A percentile compares a stretch with the other conserved stretches of the same genome.
Evolutionary conservation across 92 coral and sea anemone genomes (phyloP).

Genomic region (Nematostella vectensis): DNA sequence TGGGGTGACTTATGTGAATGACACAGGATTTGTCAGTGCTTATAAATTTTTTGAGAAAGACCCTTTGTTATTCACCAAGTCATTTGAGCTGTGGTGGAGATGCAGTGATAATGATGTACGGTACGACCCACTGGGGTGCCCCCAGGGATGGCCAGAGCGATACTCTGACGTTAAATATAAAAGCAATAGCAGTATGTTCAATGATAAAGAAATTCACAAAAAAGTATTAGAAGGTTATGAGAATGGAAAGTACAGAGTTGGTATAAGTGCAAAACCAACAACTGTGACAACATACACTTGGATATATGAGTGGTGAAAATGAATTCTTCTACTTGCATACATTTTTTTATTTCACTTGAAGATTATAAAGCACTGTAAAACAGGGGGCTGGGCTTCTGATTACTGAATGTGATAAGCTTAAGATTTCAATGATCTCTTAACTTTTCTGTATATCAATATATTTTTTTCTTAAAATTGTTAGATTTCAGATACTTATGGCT

Average conservation of each 20-base stretch:
- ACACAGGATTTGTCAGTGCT: constrained; percentile 9
- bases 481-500: too few relatives aligned
- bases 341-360: too few relatives aligned
- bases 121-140: constrained; percentile 9
- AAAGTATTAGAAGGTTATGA: too few relatives aligned
- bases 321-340: too few relatives aligned
- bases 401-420: too few relatives aligned
- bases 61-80: constrained; percentile 31
- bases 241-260: too few relatives aligned
- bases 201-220: not conserved
- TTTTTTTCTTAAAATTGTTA: too few relatives aligned
- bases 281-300: not conserved
- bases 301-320: constrained; percentile 10
- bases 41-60: constrained; percentile 42
- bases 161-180: not conserved
- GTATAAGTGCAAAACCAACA: not conserved
- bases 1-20: constrained; percentile 12
- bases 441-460: too few relatives aligned
- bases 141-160: constrained; percentile 7
- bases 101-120: constrained; percentile 1
- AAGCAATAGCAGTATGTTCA: not conserved
- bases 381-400: too few relatives aligned
- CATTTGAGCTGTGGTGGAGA: constrained; percentile 30
- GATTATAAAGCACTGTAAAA: too few relatives aligned
- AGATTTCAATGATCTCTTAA: too few relatives aligned